Conservation (phyloP, 2,888 invertebrate genomes). For the Mycalesis mineus region DNA sequence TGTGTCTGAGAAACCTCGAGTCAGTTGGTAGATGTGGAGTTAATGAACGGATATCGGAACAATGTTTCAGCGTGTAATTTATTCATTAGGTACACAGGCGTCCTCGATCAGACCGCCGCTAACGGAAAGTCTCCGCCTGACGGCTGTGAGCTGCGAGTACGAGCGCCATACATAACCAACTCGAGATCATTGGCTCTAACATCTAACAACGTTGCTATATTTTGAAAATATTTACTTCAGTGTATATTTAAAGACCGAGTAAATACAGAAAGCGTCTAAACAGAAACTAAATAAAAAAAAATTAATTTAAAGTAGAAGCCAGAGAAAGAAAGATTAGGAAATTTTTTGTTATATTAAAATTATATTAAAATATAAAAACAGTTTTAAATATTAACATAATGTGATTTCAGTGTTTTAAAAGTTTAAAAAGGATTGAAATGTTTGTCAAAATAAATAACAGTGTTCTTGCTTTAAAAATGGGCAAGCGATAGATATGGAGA, state of each 20-base stretch:
- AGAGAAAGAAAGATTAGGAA: no score
- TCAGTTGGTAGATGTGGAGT: slow-evolving; percentile 48
- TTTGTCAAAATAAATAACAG: background rate
- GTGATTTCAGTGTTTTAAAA: background rate
- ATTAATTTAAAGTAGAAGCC: no score
- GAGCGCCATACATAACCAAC: slow-evolving; percentile 27
- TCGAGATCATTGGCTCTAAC: slow-evolving; percentile 12
- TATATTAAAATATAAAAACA: background rate
- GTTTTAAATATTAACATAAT: background rate
- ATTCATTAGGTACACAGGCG: slow-evolving; percentile 76
- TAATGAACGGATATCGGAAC: slow-evolving; percentile 71
- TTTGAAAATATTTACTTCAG: no score
- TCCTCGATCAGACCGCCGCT: slow-evolving; percentile 65
- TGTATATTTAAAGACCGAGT: no score
- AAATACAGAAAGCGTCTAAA: no score
- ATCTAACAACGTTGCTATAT: background rate
- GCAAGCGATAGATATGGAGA: slow-evolving; percentile 49
- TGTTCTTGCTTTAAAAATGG: slow-evolving; percentile 28
- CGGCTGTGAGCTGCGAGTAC: slow-evolving; percentile 42
- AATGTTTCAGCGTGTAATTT: slow-evolving; percentile 78
- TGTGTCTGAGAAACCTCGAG: slow-evolving; percentile 44
- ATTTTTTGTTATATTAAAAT: no score
- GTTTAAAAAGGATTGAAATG: background rate
- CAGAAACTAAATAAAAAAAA: no score
- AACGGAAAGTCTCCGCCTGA: slow-evolving; percentile 70